These are phyloP conservation scores for Clunio marinus DNA, from an alignment of 2,888 invertebrate genomes.

Conservation along the genomic window DNA sequence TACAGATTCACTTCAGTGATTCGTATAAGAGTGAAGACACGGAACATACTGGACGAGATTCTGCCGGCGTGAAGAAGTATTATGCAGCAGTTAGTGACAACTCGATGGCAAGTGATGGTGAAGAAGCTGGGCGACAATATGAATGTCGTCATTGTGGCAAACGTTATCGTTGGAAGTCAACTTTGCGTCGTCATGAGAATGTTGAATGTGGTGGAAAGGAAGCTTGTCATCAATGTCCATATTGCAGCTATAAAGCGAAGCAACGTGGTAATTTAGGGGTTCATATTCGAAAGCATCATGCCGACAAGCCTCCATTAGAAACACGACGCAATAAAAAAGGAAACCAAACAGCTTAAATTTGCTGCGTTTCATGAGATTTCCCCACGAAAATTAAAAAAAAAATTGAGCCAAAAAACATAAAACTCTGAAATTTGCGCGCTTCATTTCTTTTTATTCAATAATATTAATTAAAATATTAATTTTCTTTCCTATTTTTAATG, in stretches of 20 bases:
- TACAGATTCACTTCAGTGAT: constrained; percentile 47
- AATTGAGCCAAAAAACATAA: constrained; percentile 24
- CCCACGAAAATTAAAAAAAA: background rate
- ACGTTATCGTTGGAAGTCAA: constrained; percentile 81
- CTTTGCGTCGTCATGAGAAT: constrained; percentile 74
- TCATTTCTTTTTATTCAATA: constrained; percentile 10
- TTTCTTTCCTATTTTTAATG: constrained; percentile 20
- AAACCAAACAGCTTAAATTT: constrained; percentile 23
- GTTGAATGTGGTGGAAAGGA: constrained; percentile 81
- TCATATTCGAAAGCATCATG: constrained; percentile 74
- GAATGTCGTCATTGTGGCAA: constrained; percentile 81
- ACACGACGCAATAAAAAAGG: constrained; percentile 46
- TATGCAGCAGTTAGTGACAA: constrained; percentile 27
- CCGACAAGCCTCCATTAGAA: constrained; percentile 50
- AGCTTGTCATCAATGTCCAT: constrained; percentile 74
- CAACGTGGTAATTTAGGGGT: constrained; percentile 78
- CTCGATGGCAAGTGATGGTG: constrained; percentile 43
- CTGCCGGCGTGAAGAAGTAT: constrained; percentile 47
- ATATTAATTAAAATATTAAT: constrained; percentile 15
- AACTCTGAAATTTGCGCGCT: constrained; percentile 14
- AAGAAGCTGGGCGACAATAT: constrained; percentile 58
- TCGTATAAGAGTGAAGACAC: constrained; percentile 39
- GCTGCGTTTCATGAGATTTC: constrained; percentile 22
- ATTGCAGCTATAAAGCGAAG: constrained; percentile 73
- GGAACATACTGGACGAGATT: constrained; percentile 47